phyloP scores from a whole-genome alignment of 2,797 vertebrate genomes.

The Eupleurogrammus muticus region DNA sequence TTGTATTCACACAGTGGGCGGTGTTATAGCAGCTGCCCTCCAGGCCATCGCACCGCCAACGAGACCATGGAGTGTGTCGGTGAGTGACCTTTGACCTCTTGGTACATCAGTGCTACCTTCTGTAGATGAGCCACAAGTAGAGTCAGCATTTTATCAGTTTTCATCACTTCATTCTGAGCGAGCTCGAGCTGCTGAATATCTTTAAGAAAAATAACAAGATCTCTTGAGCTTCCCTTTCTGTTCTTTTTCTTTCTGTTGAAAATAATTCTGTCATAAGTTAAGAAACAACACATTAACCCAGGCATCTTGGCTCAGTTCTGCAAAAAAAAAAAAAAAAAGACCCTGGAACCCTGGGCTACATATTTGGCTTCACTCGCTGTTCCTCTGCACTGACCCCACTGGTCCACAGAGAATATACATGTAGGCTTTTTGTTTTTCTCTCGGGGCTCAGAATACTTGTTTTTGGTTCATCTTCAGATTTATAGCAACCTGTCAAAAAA shows the following conservation, averaged over 20 bases:
- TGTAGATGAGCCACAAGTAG: slow-evolving; percentile 1
- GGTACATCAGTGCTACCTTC: neutral
- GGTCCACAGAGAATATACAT: neutral
- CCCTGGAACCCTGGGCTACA: slow-evolving; percentile 11
- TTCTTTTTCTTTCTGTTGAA: slow-evolving; percentile 47
- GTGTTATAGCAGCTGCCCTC: slow-evolving; percentile 92
- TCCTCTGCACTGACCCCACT: slow-evolving; percentile 14
- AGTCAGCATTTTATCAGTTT: slow-evolving; percentile 1
- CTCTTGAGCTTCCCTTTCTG: slow-evolving; percentile 11
- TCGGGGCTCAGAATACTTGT: neutral
- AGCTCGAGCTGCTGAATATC: slow-evolving; percentile 24
- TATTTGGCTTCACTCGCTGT: slow-evolving; percentile 30
- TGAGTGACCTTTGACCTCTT: slow-evolving; percentile 76
- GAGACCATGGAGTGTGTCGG: slow-evolving; percentile 96
- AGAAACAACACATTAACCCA: slow-evolving; percentile 51
- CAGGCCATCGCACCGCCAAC: slow-evolving; percentile 88
- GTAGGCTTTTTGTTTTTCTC: neutral
- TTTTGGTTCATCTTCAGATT: slow-evolving; percentile 46
- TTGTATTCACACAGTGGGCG: slow-evolving; percentile 96
- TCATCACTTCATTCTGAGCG: slow-evolving; percentile 28
- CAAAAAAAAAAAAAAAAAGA: too few relatives aligned
- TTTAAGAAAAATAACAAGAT: slow-evolving; percentile 15
- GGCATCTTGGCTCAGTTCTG: slow-evolving; percentile 13
- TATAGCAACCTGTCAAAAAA: slow-evolving; percentile 27
- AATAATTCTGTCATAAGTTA: slow-evolving; percentile 60